phyloP scores from a whole-genome alignment of 2,888 invertebrate species.

The Ramazzottius varieornatus region DNA sequence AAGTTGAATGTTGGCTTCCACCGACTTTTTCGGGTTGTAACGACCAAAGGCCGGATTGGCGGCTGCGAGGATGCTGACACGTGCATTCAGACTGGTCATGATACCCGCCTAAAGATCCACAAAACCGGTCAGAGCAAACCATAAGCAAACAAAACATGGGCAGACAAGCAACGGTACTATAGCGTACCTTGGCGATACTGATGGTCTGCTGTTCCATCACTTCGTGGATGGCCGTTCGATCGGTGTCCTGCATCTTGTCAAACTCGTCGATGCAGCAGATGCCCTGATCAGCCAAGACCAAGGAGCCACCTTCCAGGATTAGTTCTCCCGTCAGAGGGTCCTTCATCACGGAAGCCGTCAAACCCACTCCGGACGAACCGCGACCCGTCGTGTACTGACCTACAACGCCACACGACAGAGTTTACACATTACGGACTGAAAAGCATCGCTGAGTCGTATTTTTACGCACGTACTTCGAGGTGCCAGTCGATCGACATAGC shows the following conservation, averaged over 20 bases:
- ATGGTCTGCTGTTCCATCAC: conserved; percentile 99
- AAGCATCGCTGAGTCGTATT: not conserved
- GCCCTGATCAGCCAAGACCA: conserved; percentile 83
- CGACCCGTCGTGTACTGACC: conserved; percentile 82
- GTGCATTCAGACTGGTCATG: conserved; percentile 86
- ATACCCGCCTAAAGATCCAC: conserved; percentile 52
- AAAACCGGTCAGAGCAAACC: not conserved
- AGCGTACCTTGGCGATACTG: conserved; percentile 65
- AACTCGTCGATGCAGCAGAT: conserved; percentile 99
- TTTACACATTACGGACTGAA: too few relatives aligned
- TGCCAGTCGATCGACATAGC: conserved; percentile 75
- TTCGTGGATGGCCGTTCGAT: conserved; percentile 84
- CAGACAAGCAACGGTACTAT: not conserved
- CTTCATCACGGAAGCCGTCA: conserved; percentile 92
- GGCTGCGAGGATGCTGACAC: conserved; percentile 86
- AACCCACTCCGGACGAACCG: conserved; percentile 89
- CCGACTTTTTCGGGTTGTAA: conserved; percentile 73
- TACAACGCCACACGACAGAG: conserved; percentile 16
- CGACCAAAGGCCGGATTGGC: conserved; percentile 96
- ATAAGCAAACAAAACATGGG: not conserved
- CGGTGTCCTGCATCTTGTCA: conserved; percentile 91
- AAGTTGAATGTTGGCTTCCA: conserved; percentile 89
- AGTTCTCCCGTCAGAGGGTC: conserved; percentile 91
- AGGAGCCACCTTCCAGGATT: conserved; percentile 82
- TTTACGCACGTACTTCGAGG: conserved; percentile 43